Percentiles rank a stretch among this genome's conserved stretches.
phyloP scores from a whole-genome alignment of 2,888 invertebrate genomes.

The Rotaria magnacalcarata region DNA sequence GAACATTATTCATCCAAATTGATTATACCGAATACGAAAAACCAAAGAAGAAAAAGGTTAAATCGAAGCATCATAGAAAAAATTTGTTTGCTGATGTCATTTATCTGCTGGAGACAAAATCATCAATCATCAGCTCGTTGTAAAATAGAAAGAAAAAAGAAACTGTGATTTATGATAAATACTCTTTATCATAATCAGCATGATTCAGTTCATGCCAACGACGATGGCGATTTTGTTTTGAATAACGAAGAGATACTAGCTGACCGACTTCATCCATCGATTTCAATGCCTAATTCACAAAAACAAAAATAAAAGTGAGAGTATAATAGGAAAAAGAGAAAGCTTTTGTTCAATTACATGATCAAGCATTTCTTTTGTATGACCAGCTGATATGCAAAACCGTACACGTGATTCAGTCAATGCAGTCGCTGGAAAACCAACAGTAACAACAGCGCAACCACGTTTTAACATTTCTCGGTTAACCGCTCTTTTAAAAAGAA shows the following conservation, averaged over 20 bases:
- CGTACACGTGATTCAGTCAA: constrained; percentile 75
- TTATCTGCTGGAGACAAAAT: not conserved
- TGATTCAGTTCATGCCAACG: not conserved
- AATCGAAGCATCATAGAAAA: too few relatives aligned
- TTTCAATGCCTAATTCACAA: constrained; percentile 50
- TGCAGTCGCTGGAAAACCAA: constrained; percentile 94
- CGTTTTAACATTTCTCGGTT: constrained; percentile 76
- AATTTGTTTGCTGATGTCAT: not conserved
- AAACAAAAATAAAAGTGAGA: not conserved
- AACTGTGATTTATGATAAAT: not conserved
- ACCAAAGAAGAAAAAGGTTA: not conserved
- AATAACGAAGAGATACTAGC: constrained; percentile 72
- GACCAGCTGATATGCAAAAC: constrained; percentile 87
- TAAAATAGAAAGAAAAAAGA: not conserved
- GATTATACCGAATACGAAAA: not conserved
- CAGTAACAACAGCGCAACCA: constrained; percentile 85
- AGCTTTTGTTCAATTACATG: not conserved
- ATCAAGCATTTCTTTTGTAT: constrained; percentile 88
- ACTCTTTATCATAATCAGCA: not conserved
- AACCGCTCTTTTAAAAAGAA: constrained; percentile 67
- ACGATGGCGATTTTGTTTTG: constrained; percentile 47
- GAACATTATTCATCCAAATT: not conserved
- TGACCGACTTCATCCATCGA: constrained; percentile 65
- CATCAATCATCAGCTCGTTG: not conserved
- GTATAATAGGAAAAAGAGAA: too few relatives aligned